Base-by-base conservation (phyloP, 2,797 vertebrate genomes). In the Rhincodon typus region DNA sequence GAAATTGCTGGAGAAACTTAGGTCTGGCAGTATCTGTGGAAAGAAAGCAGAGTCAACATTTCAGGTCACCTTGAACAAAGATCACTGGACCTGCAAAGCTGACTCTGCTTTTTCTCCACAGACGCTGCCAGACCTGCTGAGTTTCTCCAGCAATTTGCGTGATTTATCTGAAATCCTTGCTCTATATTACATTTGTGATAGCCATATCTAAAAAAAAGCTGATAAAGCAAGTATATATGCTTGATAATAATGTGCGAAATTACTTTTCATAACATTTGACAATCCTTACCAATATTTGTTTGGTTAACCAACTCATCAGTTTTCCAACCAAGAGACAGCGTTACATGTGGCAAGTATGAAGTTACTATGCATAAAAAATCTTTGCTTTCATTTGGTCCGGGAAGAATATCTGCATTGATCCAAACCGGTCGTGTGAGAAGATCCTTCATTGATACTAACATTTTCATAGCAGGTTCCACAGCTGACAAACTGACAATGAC, bases 291-390 rank as follows among this genome's bases (percentile, higher is more conserved):
- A 96, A 98, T 98, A 30, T 97, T 96, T 91, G 96, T 97, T 95
- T 97, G 97, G 27, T 10, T 27, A 95, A 21, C 70, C 30, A 97
- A 95, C 98, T 97, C 97, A 96, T 97, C 96, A 94, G 99, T 98
- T 2, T 98, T 99, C 99, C 99, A 99, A 1, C 99, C 98, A 94
- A 99, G 97, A 0, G 99, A 99, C 1, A 99, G 97, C 1, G 98
- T 98, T 0, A 97, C 97, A 5, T 97, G 95, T 62, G 97, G 96
- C 77, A 98, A 98, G 88, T 97, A 97, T 4, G 95, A 96, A 2
- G 96, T 97, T 95, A 98, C 97, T 0, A 95, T 96, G 21, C 96
- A 53, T 4, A 97, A 95, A 96, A 98, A 98, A 19, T 95, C 96
- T 74, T 97, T 96, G 87, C 1, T 96, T n/a, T 98, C 98, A 1